Percentiles rank a stretch among this genome's conserved stretches.
Evolutionary conservation across 2,113 vertebrate genomes (phyloP).

Genomic region (Falco punctatus): DNA sequence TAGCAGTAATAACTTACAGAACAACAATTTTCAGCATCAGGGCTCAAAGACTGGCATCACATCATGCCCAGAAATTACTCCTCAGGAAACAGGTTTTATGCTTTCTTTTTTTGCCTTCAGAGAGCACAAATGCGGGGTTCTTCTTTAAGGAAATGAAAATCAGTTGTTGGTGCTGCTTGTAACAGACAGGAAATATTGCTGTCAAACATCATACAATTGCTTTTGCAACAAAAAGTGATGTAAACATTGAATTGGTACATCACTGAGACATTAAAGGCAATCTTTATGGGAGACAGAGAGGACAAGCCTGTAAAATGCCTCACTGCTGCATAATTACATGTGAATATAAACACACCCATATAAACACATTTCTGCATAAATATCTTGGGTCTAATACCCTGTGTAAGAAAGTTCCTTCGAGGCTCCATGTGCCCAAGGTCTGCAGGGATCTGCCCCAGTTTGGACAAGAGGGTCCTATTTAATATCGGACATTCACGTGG

Average conservation of each 20-base stretch:
- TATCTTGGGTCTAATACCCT: background rate
- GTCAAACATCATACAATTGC: background rate
- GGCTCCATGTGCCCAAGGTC: background rate
- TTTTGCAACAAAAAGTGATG: background rate
- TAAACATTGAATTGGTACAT: background rate
- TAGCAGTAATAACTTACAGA: constrained; percentile 37
- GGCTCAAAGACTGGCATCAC: background rate
- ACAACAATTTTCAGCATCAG: background rate
- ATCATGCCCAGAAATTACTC: background rate
- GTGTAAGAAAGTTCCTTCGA: background rate
- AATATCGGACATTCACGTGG: background rate
- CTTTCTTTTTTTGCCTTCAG: background rate
- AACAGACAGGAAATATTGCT: constrained; percentile 7
- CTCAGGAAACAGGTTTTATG: background rate
- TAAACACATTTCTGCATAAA: background rate
- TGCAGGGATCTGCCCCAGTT: background rate
- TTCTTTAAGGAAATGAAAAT: constrained; percentile 17
- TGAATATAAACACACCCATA: background rate
- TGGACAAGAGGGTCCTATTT: background rate
- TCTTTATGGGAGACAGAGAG: background rate
- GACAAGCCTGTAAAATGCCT: background rate
- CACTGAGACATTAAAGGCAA: background rate
- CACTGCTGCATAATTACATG: background rate
- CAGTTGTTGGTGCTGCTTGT: background rate
- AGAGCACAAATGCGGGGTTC: background rate